These are phyloP conservation scores for Caenorhabditis auriculariae DNA, from an alignment of 2,888 invertebrate genomes.

Conservation along the genomic window DNA sequence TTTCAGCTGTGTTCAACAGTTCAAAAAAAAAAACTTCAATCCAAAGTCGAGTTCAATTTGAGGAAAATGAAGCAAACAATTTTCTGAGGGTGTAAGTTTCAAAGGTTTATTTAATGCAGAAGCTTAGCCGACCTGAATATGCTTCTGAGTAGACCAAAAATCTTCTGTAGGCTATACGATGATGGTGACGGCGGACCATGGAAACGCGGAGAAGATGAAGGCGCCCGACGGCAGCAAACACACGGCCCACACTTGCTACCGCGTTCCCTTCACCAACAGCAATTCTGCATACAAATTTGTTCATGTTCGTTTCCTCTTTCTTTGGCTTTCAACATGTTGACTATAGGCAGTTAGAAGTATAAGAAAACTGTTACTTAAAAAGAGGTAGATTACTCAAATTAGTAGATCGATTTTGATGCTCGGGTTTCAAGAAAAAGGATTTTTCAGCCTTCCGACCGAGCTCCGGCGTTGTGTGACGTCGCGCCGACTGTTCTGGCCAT, in stretches of 20 bases:
- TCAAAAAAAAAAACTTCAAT: too few species aligned
- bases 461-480: slow-evolving; percentile 65
- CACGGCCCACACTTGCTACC: slow-evolving; percentile 66
- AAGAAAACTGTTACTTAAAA: not conserved
- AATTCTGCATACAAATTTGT: slow-evolving; percentile 50
- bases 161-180: slow-evolving; percentile 25
- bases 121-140: not conserved
- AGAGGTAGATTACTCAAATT: not conserved
- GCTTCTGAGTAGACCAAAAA: not conserved
- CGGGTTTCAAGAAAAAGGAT: not conserved
- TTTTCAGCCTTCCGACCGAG: slow-evolving; percentile 45
- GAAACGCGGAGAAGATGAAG: slow-evolving; percentile 67
- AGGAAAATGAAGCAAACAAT: too few species aligned
- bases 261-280: slow-evolving; percentile 59
- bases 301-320: slow-evolving; percentile 18
- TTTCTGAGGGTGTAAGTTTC: too few species aligned
- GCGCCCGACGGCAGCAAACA: slow-evolving; percentile 65
- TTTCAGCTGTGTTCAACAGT: too few species aligned
- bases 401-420: not conserved
- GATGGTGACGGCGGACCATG: slow-evolving; percentile 63
- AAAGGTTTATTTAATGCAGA: too few species aligned
- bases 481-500: slow-evolving; percentile 65
- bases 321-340: not conserved
- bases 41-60: too few species aligned
- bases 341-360: not conserved